phyloP scores from a whole-genome alignment of 2,888 invertebrate species.

The Cremastobaeus sp. region DNA sequence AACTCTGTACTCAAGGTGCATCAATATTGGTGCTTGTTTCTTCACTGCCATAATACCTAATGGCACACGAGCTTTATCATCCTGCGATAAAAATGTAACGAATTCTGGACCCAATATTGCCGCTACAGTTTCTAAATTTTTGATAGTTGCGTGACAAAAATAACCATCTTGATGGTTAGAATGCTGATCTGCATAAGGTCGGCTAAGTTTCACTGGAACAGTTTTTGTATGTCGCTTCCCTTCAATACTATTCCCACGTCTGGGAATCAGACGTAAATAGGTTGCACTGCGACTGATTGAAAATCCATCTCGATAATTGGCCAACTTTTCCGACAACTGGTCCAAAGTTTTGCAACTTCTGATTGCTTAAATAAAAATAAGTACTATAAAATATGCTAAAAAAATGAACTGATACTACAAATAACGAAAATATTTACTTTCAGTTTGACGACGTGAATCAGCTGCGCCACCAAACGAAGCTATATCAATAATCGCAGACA shows the following conservation, averaged over 20 bases:
- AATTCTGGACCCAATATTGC: conserved; percentile 63
- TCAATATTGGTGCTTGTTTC: conserved; percentile 72
- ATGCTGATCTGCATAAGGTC: conserved; percentile 44
- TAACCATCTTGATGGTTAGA: conserved; percentile 64
- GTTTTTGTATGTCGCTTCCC: conserved; percentile 67
- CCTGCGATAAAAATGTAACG: conserved; percentile 66
- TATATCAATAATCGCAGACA: conserved; percentile 69
- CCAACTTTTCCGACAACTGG: conserved; percentile 9
- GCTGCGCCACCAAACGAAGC: conserved; percentile 65
- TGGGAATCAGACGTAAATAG: conserved; percentile 65
- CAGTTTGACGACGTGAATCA: conserved; percentile 22
- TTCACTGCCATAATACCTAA: conserved; percentile 75
- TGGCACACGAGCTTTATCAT: conserved; percentile 73
- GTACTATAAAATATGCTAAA: conserved; percentile 6
- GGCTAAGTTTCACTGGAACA: conserved; percentile 66
- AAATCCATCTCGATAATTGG: conserved; percentile 17
- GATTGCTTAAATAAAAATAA: conserved; percentile 27
- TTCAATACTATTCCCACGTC: conserved; percentile 62
- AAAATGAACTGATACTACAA: neutral
- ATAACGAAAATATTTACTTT: conserved; percentile 28
- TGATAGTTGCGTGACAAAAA: conserved; percentile 60
- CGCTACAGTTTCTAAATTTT: conserved; percentile 61
- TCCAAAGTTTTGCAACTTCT: conserved; percentile 25
- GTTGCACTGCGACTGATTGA: conserved; percentile 56
- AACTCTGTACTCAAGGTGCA: conserved; percentile 68